Evolutionary conservation across 2,113 vertebrate species (phyloP).

Genomic region (Bos taurus): ARS-UCD2.0 NC_037332.1:93668501-93669000

Average conservation of each 20-base stretch:
- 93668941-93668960: background rate
- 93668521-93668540: constrained; percentile 43
- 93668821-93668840: background rate
- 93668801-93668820: background rate
- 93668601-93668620: constrained; percentile 38
- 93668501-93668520: constrained; percentile 54
- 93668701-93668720: background rate
- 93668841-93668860: background rate
- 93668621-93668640: background rate
- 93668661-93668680: background rate
- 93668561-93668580: constrained; percentile 15
- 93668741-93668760: background rate
- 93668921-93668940: background rate
- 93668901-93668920: background rate
- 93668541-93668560: constrained; percentile 28
- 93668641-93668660: background rate
- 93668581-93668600: constrained; percentile 15
- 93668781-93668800: background rate
- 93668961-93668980: accelerated
- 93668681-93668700: background rate
- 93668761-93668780: background rate
- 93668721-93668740: background rate
- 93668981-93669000: background rate
- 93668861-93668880: background rate
- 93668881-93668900: background rate